A percentile compares a stretch with the other conserved stretches of the same genome.
These are phyloP conservation scores for Drosophila anomelani DNA, from an alignment of 2,888 invertebrate genomes.

Conservation along the genomic window DNA sequence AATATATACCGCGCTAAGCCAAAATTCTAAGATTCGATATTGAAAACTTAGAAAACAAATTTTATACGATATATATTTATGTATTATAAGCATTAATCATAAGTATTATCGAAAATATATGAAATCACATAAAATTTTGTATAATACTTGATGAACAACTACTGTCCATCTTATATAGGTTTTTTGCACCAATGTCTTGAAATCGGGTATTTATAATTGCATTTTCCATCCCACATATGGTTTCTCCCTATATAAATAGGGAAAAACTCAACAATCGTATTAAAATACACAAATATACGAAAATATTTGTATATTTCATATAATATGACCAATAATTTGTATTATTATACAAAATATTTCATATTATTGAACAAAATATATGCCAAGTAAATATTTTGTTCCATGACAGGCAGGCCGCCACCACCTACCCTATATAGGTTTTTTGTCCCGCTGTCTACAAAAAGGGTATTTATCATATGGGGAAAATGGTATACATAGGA, in stretches of 20 bases:
- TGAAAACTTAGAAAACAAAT: background rate
- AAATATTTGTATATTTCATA: background rate
- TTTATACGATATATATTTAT: background rate
- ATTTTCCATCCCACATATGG: background rate
- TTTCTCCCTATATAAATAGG: background rate
- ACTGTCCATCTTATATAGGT: conserved; percentile 8
- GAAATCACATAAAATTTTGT: conserved; percentile 5
- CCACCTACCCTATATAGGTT: too few species aligned
- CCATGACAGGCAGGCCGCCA: too few species aligned
- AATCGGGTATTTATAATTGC: background rate
- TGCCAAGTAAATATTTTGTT: too few species aligned
- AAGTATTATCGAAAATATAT: conserved; percentile 9
- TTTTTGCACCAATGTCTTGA: conserved; percentile 1
- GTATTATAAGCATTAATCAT: background rate
- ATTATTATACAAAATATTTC: background rate
- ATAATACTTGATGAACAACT: conserved; percentile 1
- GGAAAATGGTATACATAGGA: too few species aligned
- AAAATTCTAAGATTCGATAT: background rate
- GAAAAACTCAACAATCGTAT: background rate
- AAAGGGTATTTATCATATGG: too few species aligned
- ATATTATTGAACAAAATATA: background rate
- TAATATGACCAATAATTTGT: background rate
- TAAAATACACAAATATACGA: background rate
- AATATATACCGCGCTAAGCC: conserved; percentile 5
- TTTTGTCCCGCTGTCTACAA: too few species aligned